Evolutionary conservation across 2,888 invertebrate genomes (phyloP).

Genomic region (Geotrupes spiniger): DNA sequence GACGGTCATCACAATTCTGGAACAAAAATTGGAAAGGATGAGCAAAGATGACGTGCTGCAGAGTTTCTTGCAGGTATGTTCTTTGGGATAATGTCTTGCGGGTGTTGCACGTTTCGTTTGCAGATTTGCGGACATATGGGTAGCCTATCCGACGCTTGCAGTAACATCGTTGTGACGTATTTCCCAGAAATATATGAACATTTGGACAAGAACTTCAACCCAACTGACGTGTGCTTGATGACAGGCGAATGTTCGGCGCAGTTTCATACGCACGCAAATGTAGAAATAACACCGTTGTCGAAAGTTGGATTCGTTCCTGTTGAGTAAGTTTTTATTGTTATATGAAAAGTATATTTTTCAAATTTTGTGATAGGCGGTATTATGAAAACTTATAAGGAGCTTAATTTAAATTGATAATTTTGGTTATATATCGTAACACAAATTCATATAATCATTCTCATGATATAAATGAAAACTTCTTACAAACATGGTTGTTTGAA

Average conservation of each 20-base stretch:
- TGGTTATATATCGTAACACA: slow-evolving; percentile 2
- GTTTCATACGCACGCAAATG: slow-evolving; percentile 60
- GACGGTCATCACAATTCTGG: slow-evolving; percentile 53
- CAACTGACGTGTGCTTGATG: slow-evolving; percentile 69
- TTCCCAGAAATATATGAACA: slow-evolving; percentile 69
- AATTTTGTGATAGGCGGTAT: too few species aligned
- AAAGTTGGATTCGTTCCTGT: slow-evolving; percentile 57
- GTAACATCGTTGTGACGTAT: slow-evolving; percentile 68
- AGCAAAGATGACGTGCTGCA: slow-evolving; percentile 58
- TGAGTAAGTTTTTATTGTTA: slow-evolving; percentile 39
- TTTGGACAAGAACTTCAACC: slow-evolving; percentile 59
- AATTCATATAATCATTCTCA: too few species aligned
- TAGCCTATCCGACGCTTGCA: slow-evolving; percentile 77
- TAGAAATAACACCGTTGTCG: slow-evolving; percentile 57
- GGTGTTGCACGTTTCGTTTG: slow-evolving; percentile 18
- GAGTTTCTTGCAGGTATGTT: slow-evolving; percentile 53
- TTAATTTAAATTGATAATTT: not conserved
- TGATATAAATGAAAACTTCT: too few species aligned
- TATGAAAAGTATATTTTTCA: slow-evolving; percentile 1
- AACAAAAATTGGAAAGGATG: slow-evolving; percentile 56
- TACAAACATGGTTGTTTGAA: too few species aligned
- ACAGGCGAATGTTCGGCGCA: slow-evolving; percentile 69
- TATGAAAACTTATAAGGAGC: too few species aligned
- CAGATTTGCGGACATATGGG: slow-evolving; percentile 66
- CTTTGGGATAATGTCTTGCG: not conserved